phyloP scores from a whole-genome alignment of 30 jellyfish, hydroid and myxozoan genomes.

The Turritopsis rubra region DNA sequence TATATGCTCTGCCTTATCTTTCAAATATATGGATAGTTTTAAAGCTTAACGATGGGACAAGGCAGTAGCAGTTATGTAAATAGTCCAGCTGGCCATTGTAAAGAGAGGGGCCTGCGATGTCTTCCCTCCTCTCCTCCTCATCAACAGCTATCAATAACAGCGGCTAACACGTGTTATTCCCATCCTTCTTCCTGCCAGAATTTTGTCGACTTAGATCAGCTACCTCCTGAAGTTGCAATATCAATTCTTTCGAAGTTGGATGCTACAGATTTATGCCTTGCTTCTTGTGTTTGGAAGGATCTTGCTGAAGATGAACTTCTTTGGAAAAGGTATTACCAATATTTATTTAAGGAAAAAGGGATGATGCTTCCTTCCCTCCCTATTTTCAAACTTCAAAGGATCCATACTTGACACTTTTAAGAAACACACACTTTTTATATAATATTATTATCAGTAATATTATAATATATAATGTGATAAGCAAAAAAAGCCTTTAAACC shows the following conservation, averaged over 20 bases:
- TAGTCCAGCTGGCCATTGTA: neutral
- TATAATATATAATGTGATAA: too few species aligned
- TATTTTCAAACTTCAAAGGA: too few species aligned
- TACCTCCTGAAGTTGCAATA: constrained; percentile 95
- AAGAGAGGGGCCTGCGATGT: neutral
- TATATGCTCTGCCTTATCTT: neutral
- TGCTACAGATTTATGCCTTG: constrained; percentile 95
- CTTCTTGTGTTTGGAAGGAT: constrained; percentile 96
- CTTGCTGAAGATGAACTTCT: constrained; percentile 72
- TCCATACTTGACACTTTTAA: too few species aligned
- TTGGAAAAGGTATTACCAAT: constrained; percentile 63
- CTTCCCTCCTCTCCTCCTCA: neutral
- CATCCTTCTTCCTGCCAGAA: constrained; percentile 3
- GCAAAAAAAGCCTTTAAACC: too few species aligned
- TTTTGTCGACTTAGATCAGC: constrained; percentile 63
- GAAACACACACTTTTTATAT: too few species aligned
- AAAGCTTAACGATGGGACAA: constrained; percentile 2
- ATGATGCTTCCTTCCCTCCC: too few species aligned
- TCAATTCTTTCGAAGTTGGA: constrained; percentile 66
- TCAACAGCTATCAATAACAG: neutral
- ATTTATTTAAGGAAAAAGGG: too few species aligned
- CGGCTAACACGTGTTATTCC: too few species aligned
- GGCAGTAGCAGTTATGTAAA: constrained; percentile 10
- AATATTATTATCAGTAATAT: too few species aligned
- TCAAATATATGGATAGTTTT: neutral